phyloP scores from a whole-genome alignment of 2,888 invertebrate species.

The Ptilodon capucinus region DNA sequence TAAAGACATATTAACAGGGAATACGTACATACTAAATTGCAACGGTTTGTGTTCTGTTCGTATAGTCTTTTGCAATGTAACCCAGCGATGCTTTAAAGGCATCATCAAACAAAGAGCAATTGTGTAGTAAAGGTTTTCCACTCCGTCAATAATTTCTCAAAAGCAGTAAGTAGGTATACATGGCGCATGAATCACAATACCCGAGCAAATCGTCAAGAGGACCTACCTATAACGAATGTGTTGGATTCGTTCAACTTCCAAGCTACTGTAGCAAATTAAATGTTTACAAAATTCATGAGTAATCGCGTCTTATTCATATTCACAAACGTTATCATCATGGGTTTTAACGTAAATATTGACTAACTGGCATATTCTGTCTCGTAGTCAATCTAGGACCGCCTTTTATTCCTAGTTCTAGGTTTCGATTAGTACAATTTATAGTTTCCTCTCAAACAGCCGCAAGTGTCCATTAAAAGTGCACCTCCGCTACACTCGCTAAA shows the following conservation, averaged over 20 bases:
- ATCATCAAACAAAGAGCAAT: slow-evolving; percentile 19
- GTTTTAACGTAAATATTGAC: slow-evolving; percentile 4
- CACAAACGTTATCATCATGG: slow-evolving; percentile 11
- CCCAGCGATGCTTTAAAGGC: slow-evolving; percentile 3
- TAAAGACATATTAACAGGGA: too few relatives aligned
- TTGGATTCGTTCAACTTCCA: slow-evolving; percentile 41
- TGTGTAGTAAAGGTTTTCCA: slow-evolving; percentile 23
- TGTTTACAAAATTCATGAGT: slow-evolving; percentile 53
- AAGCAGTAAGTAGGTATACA: slow-evolving; percentile 38
- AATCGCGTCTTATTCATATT: slow-evolving; percentile 46
- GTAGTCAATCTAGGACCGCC: background rate
- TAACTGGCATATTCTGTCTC: background rate
- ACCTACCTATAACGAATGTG: slow-evolving; percentile 41
- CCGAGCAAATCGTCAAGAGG: slow-evolving; percentile 41
- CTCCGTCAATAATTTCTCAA: slow-evolving; percentile 40
- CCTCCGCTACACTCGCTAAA: slow-evolving; percentile 22
- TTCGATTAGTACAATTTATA: slow-evolving; percentile 5
- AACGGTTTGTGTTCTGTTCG: background rate
- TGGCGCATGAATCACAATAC: slow-evolving; percentile 45
- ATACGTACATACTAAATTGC: too few relatives aligned
- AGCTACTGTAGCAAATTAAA: slow-evolving; percentile 46
- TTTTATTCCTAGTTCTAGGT: background rate
- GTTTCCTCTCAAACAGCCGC: slow-evolving; percentile 1
- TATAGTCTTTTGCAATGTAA: background rate
- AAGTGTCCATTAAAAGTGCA: slow-evolving; percentile 10